Conservation (phyloP, 2,113 vertebrate genomes). For the Psammodynastes pulverulentus region DNA sequence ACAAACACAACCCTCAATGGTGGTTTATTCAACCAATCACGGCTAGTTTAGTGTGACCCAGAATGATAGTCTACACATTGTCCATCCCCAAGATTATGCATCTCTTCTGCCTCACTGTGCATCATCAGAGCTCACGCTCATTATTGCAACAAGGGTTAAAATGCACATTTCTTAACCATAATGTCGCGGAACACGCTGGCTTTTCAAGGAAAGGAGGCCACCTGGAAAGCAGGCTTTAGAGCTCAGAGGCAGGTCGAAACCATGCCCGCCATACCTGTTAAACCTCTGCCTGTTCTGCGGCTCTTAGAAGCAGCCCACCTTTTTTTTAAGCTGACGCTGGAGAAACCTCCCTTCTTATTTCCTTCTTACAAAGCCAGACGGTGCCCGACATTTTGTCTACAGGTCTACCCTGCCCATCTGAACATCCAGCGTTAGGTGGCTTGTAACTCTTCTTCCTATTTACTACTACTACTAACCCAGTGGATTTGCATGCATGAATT, state of each 20-base stretch:
- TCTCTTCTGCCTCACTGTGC: neutral
- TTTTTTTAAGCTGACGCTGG: neutral
- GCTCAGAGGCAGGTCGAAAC: neutral
- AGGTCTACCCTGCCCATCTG: neutral
- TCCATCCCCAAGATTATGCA: neutral
- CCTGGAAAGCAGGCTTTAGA: neutral
- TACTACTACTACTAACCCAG: neutral
- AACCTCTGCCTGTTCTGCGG: neutral
- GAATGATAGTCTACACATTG: neutral
- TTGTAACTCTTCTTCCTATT: neutral
- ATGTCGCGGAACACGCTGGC: neutral
- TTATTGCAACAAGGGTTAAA: neutral
- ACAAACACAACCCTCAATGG: neutral
- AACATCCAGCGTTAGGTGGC: neutral
- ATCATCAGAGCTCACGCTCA: neutral
- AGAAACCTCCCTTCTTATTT: neutral
- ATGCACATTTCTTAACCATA: neutral
- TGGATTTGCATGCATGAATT: conserved; percentile 2
- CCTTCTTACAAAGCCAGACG: neutral
- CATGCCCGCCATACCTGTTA: neutral
- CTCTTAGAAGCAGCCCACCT: neutral
- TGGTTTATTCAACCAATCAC: neutral
- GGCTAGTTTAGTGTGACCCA: neutral
- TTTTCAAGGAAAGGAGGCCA: neutral
- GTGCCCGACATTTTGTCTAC: neutral